phyloP scores from a whole-genome alignment of 2,888 invertebrate species.

The Metalampra italica region DNA sequence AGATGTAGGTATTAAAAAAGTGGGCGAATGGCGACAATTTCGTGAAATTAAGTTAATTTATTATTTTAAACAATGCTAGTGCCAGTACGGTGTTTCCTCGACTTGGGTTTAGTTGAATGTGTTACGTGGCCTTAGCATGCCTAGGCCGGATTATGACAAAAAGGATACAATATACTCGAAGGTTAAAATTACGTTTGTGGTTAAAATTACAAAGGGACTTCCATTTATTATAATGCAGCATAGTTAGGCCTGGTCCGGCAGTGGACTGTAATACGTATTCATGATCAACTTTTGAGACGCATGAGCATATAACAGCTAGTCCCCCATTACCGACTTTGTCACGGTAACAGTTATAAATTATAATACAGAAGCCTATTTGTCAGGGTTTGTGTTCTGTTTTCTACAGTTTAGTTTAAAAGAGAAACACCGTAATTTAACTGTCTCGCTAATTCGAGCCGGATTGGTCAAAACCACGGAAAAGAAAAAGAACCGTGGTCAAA shows the following conservation, averaged over 20 bases:
- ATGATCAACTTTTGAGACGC: no score
- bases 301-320: no score
- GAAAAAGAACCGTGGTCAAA: no score
- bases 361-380: no score
- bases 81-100: constrained; percentile 12
- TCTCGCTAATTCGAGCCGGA: no score
- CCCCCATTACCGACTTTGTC: no score
- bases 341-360: no score
- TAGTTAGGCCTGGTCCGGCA: no score
- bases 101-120: constrained; percentile 26
- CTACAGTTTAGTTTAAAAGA: neutral
- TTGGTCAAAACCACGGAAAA: no score
- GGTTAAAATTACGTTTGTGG: neutral
- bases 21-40: constrained; percentile 19
- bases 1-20: neutral
- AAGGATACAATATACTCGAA: neutral
- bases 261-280: no score
- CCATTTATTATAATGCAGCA: no score
- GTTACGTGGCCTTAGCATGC: constrained; percentile 32
- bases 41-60: constrained; percentile 20
- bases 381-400: neutral
- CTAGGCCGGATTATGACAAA: neutral
- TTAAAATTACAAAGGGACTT: no score
- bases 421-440: neutral
- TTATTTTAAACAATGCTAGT: neutral